Base-by-base conservation (phyloP, 2,113 vertebrate genomes). In the Tetrax tetrax region DNA sequence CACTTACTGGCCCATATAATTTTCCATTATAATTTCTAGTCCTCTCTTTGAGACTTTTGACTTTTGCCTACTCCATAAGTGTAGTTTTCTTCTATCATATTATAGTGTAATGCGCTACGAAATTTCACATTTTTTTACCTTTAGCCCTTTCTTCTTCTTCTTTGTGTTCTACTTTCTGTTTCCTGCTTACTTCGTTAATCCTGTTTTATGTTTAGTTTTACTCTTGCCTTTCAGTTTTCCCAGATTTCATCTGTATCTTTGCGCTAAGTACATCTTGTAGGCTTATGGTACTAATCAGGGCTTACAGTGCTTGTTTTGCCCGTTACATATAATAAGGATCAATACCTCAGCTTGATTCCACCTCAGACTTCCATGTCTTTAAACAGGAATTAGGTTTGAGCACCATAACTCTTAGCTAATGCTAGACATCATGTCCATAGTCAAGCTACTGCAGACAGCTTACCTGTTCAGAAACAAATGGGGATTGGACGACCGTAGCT, bases 381-480 rank as follows among this genome's bases (percentile, higher is more conserved):
- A 57, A 74, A 69, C 83, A 64, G 61, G 93, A 97, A 95, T 96
- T 87, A 91, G 77, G 56, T 87, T 87, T 97, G 96, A 95, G 93
- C 69, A 25, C 60, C 43, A 3, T 79, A 92, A 87, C 93, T 92
- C 78, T 27, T 27, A 23, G 81, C 79, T 97, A 90, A 85, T 93
- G 80, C 85, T 14, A 53, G 65, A 93, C 80, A 77, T 82, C 76
- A 80, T 94, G 95, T 96, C 91, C 86, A 17, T 94, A 91, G 95
- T 92, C 93, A 96, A 94, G 1, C 37, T 59, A 7, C 27, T 76
- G 66, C 93, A 53, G 79, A 28, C 37, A 76, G 33, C 28, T 60
- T 80, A 85, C 50, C 47, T 92, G 75, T n/a, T 92, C 51, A 15
- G 80, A 61, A 90, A 1, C 37, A 80, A 68, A 33, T 20, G 22